Conservation (phyloP, 37 sponge, comb jelly and placozoan species). For the Tethya wilhelma region DNA sequence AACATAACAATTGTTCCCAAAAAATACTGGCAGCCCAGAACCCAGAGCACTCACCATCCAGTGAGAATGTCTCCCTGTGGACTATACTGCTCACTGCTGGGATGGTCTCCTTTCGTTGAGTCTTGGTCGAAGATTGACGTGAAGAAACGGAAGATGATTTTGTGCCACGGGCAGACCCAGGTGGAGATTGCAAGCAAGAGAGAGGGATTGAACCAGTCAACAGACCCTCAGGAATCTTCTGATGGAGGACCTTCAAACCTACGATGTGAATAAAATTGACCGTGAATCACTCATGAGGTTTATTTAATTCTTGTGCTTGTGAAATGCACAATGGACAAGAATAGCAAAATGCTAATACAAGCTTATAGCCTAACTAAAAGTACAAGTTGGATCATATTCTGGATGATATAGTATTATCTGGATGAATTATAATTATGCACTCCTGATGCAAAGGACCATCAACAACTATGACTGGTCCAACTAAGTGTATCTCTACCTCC, state of each 20-base stretch:
- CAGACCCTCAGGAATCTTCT: conserved; percentile 86
- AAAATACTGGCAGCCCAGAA: neutral
- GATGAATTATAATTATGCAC: neutral
- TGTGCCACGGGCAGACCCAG: conserved; percentile 43
- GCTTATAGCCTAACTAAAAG: no score
- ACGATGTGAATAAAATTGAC: neutral
- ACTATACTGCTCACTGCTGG: neutral
- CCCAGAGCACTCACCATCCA: conserved; percentile 24
- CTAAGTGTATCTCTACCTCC: conserved; percentile 70
- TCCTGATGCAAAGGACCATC: neutral
- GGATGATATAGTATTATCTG: no score
- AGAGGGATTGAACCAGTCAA: conserved; percentile 77
- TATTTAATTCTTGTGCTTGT: no score
- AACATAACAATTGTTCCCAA: neutral
- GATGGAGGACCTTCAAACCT: conserved; percentile 89
- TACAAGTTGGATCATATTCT: no score
- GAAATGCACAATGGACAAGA: no score
- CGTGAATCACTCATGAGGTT: neutral
- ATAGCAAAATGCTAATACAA: no score
- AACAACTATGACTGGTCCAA: neutral
- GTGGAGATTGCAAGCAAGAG: conserved; percentile 62
- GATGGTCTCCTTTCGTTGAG: neutral
- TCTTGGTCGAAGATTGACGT: neutral
- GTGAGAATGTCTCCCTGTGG: conserved; percentile 51
- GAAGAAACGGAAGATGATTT: neutral